Conservation (phyloP, 2,113 vertebrate species). For the Pteruthius melanotis region DNA sequence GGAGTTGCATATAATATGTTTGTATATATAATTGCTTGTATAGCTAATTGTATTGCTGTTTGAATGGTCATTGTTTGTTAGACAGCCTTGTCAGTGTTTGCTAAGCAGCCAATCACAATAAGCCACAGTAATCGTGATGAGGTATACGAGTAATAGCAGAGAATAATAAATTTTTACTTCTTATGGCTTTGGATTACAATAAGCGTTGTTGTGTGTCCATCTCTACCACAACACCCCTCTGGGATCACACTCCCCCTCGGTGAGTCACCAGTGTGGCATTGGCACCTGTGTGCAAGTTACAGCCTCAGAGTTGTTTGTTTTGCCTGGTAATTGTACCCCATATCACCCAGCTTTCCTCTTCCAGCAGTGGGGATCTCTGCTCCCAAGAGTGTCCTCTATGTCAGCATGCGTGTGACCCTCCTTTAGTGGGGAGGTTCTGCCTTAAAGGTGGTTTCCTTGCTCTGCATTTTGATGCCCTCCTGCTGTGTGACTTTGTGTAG, state of each 20-base stretch:
- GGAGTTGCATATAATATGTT: too few species aligned
- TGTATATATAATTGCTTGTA: too few species aligned
- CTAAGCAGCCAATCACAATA: too few species aligned
- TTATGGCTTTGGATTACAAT: too few species aligned
- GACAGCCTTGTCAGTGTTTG: too few species aligned
- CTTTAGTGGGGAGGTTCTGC: background rate
- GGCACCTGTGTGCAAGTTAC: background rate
- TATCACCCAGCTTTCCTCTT: background rate
- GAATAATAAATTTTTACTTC: too few species aligned
- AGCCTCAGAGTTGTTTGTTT: background rate
- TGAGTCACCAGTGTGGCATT: background rate
- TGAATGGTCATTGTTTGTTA: too few species aligned
- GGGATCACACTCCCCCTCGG: background rate
- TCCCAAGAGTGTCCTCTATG: background rate
- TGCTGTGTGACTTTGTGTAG: background rate
- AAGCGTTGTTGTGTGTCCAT: too few species aligned
- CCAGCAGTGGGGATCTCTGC: background rate
- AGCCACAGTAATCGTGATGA: too few species aligned
- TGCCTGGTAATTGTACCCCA: background rate
- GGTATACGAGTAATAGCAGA: too few species aligned
- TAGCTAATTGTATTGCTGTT: too few species aligned
- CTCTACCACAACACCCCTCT: too few species aligned
- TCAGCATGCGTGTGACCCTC: background rate
- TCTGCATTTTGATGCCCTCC: background rate
- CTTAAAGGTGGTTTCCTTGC: background rate